Evolutionary conservation across 1,140 invertebrate genomes (phyloP), one percentile per base, ranked within the genome.

Genomic region (Brachionus manjavacas): DNA sequence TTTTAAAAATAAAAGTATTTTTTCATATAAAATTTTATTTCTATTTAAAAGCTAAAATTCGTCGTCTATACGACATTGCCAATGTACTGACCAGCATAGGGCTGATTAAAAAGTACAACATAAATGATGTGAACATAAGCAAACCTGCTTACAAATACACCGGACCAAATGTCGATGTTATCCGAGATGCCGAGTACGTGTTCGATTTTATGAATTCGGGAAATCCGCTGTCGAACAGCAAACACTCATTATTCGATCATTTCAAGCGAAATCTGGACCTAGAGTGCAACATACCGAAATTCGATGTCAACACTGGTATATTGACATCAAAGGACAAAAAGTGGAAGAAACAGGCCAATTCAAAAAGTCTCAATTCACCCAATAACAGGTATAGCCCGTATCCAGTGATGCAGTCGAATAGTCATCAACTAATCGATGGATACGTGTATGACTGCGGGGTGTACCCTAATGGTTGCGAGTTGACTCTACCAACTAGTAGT

Each of bases 11-110:
- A 41, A 41, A 20, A 35, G 12, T 78, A 11, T 76, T 39, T 74
- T 7, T 74, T 46, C 25, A 23, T 23, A 3, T 12, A 35, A 35
- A 35, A 35, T 66, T 35, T 14, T 31, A 14, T 68, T 68, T 79
- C 85, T 46, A 72, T 60, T 20, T 87, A 86, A 74, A 86, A 91
- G 90, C 93, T 39, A 93, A 93, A 91, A 92, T 93, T 66, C 90
- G 93, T 84, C 90, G 93, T 84, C 89, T 94, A 2, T 94, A 94
- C 89, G 93, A 94, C 86, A 93, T 94, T 87, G 92, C 93, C 39
- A 94, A 94, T 90, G 92, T 93, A 76, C 89, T 93, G 83, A 92
- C 92, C 84, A 93, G 92, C 83, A 91, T 93, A 85, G 91, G 91
- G 84, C 89, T 93, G 66, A 93, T 93, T 84, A 89, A 91, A 87